Evolutionary conservation across 2,113 vertebrate genomes (phyloP), one percentile per base, ranked within the genome.

Genomic region (Chamaetylas fuelleborni): DNA sequence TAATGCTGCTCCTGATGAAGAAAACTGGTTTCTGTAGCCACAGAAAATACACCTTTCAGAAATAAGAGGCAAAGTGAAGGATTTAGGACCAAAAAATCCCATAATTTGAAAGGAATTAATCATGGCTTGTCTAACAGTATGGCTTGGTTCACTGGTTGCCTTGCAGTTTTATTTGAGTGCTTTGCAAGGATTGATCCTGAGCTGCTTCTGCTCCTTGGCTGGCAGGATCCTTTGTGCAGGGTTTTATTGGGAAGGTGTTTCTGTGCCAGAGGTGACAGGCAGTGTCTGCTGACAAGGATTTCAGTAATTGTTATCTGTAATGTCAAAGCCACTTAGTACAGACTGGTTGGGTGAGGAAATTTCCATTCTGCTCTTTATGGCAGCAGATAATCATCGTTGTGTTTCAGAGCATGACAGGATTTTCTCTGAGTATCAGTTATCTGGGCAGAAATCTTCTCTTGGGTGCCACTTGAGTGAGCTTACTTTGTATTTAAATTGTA

Each of bases 301-400:
- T n/a, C 38, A 84, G 65, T 60, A 92, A 83, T 93, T 92, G 70
- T 91, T 69, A 51, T 43, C 74, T 76, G 69, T 31, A 61, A 69
- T 3, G 23, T 76, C 74, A 85, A 65, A 96, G 76, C 36, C 48
- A 82, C 66, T 93, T 90, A 91, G 77, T 3, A 42, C 38, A 67
- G 77, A 26, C 53, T 45, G 25, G 20, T 22, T 61, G 93, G 72
- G 23, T 61, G 81, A 91, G 48, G 53, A 96, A 89, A 77, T 87
- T 93, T 64, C 67, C 73, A 2, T 65, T 90, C 45, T 79, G 31
- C 40, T 93, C 40, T 81, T 93, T 43, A 62, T 56, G 70, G 36
- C 61, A 89, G 70, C 57, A 79, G 57, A 34, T 64, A 89, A 89
- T 91, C 31, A 9, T 18, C 48, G 51, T 3, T 60, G 56, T 56